Percentiles rank a stretch among this genome's conserved stretches.
Evolutionary conservation across 35 echinoderm and acorn worm species (phyloP).

Genomic region (Lytechinus variegatus): DNA sequence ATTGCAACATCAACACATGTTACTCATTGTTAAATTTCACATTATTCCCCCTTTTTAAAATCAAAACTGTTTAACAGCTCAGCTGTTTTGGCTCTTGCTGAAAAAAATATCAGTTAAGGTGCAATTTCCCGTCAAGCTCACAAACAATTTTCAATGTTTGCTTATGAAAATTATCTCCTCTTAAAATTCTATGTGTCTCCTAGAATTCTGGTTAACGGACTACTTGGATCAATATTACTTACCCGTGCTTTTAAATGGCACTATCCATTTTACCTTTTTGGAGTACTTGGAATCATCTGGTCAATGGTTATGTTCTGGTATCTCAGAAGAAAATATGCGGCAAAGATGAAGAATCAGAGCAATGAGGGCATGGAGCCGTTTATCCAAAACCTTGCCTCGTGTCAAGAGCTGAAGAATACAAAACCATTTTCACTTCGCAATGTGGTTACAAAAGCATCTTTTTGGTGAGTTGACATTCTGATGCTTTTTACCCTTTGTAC

Average conservation of each 20-base stretch:
- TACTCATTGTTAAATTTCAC: no score
- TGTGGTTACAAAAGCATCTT: conserved; percentile 61
- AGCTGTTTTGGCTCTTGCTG: no score
- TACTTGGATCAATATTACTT: conserved; percentile 78
- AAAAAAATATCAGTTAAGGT: no score
- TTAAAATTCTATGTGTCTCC: conserved; percentile 11
- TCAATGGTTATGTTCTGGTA: conserved; percentile 54
- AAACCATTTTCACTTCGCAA: conserved; percentile 34
- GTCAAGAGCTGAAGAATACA: neutral
- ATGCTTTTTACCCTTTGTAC: no score
- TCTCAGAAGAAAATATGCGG: neutral
- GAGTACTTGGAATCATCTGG: conserved; percentile 63
- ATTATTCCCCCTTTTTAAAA: no score
- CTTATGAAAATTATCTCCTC: neutral
- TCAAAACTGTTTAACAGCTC: no score
- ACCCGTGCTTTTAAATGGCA: conserved; percentile 73
- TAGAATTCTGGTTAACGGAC: conserved; percentile 83
- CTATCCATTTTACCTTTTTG: conserved; percentile 84
- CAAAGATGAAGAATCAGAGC: neutral
- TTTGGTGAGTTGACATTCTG: conserved; percentile 64
- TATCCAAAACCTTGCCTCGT: neutral
- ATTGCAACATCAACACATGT: no score
- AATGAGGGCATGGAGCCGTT: conserved; percentile 9
- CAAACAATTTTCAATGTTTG: no score
- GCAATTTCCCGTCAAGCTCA: no score